Evolutionary conservation across 2,797 vertebrate species (phyloP).

Genomic region (Xenops minutus): DNA sequence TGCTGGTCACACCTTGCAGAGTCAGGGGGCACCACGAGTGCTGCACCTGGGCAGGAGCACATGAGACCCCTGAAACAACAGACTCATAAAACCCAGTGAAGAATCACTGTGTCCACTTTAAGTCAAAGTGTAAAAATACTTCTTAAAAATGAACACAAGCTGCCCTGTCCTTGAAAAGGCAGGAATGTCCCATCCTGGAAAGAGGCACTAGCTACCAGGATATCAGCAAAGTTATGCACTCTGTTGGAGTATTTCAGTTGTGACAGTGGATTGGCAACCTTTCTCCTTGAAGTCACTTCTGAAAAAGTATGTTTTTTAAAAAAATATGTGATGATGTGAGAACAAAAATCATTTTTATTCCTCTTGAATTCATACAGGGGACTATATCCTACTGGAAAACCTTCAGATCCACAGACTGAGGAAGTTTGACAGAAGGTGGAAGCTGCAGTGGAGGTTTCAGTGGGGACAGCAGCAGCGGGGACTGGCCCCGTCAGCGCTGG

Average conservation of each 20-base stretch:
- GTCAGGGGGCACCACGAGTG: accelerated
- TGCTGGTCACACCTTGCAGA: neutral
- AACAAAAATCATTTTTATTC: neutral
- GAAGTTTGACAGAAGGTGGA: neutral
- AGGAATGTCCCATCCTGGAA: neutral
- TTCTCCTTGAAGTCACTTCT: neutral
- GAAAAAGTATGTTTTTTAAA: neutral
- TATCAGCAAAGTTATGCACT: neutral
- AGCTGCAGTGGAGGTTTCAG: accelerated
- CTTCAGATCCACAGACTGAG: accelerated
- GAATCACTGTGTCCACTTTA: accelerated
- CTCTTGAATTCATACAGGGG: neutral
- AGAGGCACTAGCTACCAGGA: neutral
- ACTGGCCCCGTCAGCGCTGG: neutral
- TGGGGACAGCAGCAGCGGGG: neutral
- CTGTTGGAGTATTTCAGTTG: accelerated
- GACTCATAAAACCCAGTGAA: accelerated
- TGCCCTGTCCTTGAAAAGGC: neutral
- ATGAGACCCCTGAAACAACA: neutral
- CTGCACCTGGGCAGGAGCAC: neutral
- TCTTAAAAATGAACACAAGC: neutral
- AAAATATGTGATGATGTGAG: neutral
- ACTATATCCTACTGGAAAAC: neutral
- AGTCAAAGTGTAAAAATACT: neutral
- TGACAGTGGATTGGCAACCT: neutral